Conservation (phyloP, 2,888 invertebrate species). For the Eulithis testata region DNA sequence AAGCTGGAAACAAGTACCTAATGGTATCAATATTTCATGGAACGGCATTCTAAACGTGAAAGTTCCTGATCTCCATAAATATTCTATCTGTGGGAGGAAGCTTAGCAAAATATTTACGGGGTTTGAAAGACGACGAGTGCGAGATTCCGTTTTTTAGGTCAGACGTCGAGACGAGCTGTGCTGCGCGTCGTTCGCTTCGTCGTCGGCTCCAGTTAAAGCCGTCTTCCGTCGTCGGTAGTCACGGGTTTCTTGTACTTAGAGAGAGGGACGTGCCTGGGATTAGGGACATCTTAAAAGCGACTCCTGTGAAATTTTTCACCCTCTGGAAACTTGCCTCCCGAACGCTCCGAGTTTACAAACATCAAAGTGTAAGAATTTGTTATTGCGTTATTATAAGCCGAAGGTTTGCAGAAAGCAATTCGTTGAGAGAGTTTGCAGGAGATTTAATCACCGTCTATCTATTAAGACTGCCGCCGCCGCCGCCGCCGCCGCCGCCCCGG, state of each 20-base stretch:
- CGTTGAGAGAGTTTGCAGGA: conserved; percentile 46
- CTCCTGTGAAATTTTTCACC: conserved; percentile 69
- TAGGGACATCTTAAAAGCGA: conserved; percentile 53
- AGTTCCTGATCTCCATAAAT: conserved; percentile 71
- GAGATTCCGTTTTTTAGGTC: conserved; percentile 69
- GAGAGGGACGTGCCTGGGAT: conserved; percentile 46
- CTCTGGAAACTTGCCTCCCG: conserved; percentile 48
- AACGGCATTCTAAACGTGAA: conserved; percentile 76
- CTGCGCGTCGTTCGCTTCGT: conserved; percentile 46
- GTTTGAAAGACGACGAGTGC: conserved; percentile 49
- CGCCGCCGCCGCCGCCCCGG: conserved; percentile 17
- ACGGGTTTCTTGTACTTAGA: conserved; percentile 47
- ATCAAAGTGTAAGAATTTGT: conserved; percentile 77
- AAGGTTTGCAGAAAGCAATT: conserved; percentile 55
- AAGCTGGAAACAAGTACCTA: conserved; percentile 52
- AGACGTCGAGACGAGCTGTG: conserved; percentile 47
- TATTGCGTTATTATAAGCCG: conserved; percentile 65
- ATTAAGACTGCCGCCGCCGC: conserved; percentile 48
- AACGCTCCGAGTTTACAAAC: conserved; percentile 50
- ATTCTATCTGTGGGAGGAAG: conserved; percentile 62
- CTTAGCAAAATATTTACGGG: conserved; percentile 68
- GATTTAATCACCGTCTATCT: conserved; percentile 64
- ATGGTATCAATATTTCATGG: conserved; percentile 57
- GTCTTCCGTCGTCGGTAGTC: conserved; percentile 61
- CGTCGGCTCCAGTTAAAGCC: conserved; percentile 61